Evolutionary conservation across 2,113 vertebrate genomes (phyloP).

Genomic region (Blennius ocellaris): DNA sequence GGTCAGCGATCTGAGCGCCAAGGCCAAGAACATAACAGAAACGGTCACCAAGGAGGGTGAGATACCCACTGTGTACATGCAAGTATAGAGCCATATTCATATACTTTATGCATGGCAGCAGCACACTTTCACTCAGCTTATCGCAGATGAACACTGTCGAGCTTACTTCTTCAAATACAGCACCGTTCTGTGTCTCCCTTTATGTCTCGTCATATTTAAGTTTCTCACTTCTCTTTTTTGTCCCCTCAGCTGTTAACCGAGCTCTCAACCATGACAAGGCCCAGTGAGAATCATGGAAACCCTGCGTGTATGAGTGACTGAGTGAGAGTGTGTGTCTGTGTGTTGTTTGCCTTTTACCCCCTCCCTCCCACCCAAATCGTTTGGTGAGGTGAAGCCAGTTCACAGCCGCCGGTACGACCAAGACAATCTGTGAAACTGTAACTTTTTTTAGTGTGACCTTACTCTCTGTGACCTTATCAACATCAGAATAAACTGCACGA

Average conservation of each 20-base stretch:
- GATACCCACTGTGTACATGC: constrained; percentile 33
- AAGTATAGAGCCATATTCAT: constrained; percentile 31
- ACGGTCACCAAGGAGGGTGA: constrained; percentile 86
- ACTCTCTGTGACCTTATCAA: background rate
- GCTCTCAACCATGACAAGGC: constrained; percentile 68
- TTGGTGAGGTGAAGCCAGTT: constrained; percentile 28
- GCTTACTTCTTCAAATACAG: background rate
- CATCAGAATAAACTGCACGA: background rate
- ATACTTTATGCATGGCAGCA: background rate
- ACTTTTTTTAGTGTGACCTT: constrained; percentile 29
- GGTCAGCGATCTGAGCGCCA: constrained; percentile 83
- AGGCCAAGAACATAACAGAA: constrained; percentile 82
- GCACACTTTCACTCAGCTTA: background rate
- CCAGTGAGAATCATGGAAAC: constrained; percentile 56
- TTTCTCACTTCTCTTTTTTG: constrained; percentile 10
- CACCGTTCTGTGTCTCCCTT: background rate
- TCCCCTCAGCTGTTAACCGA: constrained; percentile 69
- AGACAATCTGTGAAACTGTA: constrained; percentile 32
- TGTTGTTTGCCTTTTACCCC: background rate
- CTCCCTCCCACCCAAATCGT: background rate
- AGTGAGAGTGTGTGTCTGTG: background rate
- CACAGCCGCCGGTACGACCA: constrained; percentile 33
- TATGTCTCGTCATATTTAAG: constrained; percentile 11
- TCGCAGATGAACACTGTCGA: constrained; percentile 4
- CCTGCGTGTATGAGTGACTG: constrained; percentile 2